Percentiles rank a stretch among this genome's conserved stretches.
These are phyloP conservation scores for Cyprinella venusta DNA, from an alignment of 2,797 vertebrate genomes.

Conservation along the genomic window DNA sequence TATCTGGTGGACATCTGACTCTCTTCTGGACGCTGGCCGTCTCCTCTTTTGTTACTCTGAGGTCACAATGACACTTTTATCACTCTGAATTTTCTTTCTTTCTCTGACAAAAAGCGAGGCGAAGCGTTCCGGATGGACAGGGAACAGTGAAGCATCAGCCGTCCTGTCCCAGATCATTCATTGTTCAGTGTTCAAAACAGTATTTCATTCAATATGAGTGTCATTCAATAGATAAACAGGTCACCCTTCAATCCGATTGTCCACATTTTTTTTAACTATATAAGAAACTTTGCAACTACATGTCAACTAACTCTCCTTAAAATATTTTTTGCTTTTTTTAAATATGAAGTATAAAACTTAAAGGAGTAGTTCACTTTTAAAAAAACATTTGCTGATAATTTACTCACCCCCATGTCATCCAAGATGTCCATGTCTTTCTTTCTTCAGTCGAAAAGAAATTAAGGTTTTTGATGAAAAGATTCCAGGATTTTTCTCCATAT, in stretches of 20 bases:
- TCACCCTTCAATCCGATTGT: not conserved
- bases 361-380: too few relatives aligned
- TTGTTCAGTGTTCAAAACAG: not conserved
- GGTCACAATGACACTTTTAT: slow-evolving; percentile 42
- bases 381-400: too few relatives aligned
- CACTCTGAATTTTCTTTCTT: not conserved
- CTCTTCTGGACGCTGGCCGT: slow-evolving; percentile 21
- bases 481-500: too few relatives aligned
- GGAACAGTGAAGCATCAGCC: not conserved
- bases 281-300: too few relatives aligned
- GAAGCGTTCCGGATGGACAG: not conserved
- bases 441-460: too few relatives aligned
- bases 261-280: too few relatives aligned
- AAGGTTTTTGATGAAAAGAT: too few relatives aligned
- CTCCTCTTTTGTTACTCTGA: slow-evolving; percentile 20
- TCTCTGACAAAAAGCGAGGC: not conserved
- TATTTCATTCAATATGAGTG: not conserved
- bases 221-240: not conserved
- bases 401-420: too few relatives aligned
- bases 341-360: too few relatives aligned
- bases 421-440: too few relatives aligned
- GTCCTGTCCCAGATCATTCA: not conserved
- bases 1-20: slow-evolving; percentile 20
- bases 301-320: too few relatives aligned
- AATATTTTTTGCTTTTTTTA: too few relatives aligned